A percentile compares a stretch with the other conserved stretches of the same genome.
phyloP scores from a whole-genome alignment of 2,888 invertebrate species.

The Pterostichus madidus region DNA sequence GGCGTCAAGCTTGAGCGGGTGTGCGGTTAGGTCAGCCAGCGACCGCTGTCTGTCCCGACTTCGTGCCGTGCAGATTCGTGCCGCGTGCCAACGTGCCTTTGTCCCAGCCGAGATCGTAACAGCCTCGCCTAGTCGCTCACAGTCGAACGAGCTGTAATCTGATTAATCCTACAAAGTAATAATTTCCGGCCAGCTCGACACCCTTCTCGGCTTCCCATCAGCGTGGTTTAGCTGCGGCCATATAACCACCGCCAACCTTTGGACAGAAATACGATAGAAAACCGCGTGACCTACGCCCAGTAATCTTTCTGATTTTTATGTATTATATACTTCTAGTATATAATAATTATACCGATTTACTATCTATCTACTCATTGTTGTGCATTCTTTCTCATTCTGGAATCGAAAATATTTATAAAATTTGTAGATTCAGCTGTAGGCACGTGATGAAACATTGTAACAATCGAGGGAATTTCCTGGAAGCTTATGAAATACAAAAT shows the following conservation, averaged over 20 bases:
- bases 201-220: constrained; percentile 68
- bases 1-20: neutral
- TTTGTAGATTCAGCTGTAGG: no score
- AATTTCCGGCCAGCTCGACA: constrained; percentile 75
- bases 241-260: constrained; percentile 49
- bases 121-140: constrained; percentile 68
- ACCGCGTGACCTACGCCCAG: constrained; percentile 18
- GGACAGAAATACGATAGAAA: constrained; percentile 60
- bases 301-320: constrained; percentile 6
- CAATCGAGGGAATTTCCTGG: no score
- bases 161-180: constrained; percentile 75
- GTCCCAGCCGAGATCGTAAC: constrained; percentile 53
- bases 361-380: no score
- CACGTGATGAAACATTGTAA: no score
- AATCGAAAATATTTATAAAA: no score
- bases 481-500: no score
- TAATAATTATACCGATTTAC: no score
- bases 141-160: constrained; percentile 74
- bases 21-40: constrained; percentile 16
- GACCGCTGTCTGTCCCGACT: constrained; percentile 13
- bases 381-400: no score
- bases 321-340: no score
- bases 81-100: constrained; percentile 51
- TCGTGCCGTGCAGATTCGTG: constrained; percentile 11
- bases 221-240: constrained; percentile 14